Base-by-base conservation (phyloP, 2,113 vertebrate genomes). In the Tautogolabrus adspersus region DNA sequence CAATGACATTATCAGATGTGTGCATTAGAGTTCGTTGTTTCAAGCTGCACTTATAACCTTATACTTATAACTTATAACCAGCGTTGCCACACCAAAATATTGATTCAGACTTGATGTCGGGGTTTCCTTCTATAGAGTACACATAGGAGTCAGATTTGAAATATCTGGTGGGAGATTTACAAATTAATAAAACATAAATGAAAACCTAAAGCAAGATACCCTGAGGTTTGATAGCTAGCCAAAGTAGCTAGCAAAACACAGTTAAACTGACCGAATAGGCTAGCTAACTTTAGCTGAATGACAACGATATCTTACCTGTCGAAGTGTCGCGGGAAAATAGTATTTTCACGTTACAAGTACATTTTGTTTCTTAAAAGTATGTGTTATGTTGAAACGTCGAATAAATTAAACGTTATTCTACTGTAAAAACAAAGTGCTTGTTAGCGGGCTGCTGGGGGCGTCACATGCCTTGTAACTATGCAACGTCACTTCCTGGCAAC, bases 401-500 rank as follows among this genome's bases (percentile, higher is more conserved):
- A 10, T 1, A 55, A 44, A 55, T 57, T 0, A 12, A 72, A 3
- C 13, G 2, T 9, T 56, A 65, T 19, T 77, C 6, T 16, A 12
- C 44, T 12, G 21, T 49, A 18, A 19, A 62, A 40, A 55, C 12
- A 26, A 18, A 23, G 8, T n/a, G 1, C 3, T 6, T 26, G 4
- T 58, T 71, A 59, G 44, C 62, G 7, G 0, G 5, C 2, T 42
- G n/a, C 38, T 16, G 44, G 15, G 34, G 38, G 44, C 66, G 54
- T 42, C 55, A 73, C 66, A 59, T 52, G 77, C 55, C 52, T 66
- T 7, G 92, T 89, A 84, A 88, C 89, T 58, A 75, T 2, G 74
- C 8, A 21, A 87, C 93, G 92, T 94, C 92, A 94, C 81, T 92
- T 94, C 93, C 93, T 89, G 61, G 75, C 46, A 91, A 91, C 90